phyloP scores from a whole-genome alignment of 2,888 invertebrate species.

The Acanthosepion lycidas region DNA sequence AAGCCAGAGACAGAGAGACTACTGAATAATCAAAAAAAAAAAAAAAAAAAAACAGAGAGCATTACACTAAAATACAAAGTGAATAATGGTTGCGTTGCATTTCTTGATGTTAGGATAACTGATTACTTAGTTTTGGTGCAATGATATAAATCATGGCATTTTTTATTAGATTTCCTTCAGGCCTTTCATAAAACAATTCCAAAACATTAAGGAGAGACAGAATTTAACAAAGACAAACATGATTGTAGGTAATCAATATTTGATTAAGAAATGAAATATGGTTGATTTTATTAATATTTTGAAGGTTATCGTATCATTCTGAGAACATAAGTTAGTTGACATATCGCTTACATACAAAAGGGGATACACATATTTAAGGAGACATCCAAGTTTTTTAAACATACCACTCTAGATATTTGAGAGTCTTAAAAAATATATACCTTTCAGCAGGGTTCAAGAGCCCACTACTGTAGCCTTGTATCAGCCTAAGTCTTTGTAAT shows the following conservation, averaged over 20 bases:
- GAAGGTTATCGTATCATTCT: neutral
- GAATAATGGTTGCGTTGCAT: neutral
- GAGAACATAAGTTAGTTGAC: neutral
- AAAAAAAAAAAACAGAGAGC: neutral
- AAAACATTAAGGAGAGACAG: neutral
- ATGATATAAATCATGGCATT: slow-evolving; percentile 1
- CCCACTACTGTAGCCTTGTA: too few relatives aligned
- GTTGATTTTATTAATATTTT: neutral
- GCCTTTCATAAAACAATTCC: slow-evolving; percentile 10
- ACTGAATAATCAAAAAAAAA: too few relatives aligned
- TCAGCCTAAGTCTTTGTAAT: too few relatives aligned
- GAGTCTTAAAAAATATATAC: too few relatives aligned
- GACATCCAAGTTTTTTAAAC: too few relatives aligned
- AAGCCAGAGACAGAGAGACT: neutral
- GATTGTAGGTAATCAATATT: neutral
- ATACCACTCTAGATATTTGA: too few relatives aligned
- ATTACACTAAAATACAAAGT: neutral
- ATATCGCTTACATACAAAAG: neutral
- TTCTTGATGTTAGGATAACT: neutral
- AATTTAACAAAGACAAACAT: neutral
- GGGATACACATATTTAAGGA: too few relatives aligned
- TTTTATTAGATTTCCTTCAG: neutral
- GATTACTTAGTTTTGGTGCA: neutral
- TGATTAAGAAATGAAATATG: neutral
- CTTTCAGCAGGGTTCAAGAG: too few relatives aligned